Conservation (phyloP, 2,113 vertebrate genomes). For the Plectropomus leopardus region DNA sequence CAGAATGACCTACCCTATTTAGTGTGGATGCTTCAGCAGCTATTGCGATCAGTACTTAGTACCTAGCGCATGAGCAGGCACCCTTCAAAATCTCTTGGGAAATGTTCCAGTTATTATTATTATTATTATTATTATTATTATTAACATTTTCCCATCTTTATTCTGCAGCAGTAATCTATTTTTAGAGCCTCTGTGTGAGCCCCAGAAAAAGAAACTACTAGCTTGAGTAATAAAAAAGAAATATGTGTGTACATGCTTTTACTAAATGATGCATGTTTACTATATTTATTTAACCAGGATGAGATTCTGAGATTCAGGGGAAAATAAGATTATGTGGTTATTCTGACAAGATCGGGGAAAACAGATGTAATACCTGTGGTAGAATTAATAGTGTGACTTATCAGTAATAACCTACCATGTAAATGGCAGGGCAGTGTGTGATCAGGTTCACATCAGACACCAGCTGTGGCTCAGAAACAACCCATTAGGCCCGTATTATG, state of each 20-base stretch:
- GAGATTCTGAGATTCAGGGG: not conserved
- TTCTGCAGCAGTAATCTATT: slow-evolving; percentile 26
- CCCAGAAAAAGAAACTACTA: slow-evolving; percentile 4
- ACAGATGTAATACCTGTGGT: not conserved
- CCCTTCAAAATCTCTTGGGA: no score
- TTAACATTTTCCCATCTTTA: no score
- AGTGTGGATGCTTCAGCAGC: no score
- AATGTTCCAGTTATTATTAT: no score
- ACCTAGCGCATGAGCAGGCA: no score
- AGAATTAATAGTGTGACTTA: not conserved
- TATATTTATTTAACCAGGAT: slow-evolving; percentile 2
- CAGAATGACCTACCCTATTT: no score
- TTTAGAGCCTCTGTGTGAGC: slow-evolving; percentile 13
- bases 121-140: no score
- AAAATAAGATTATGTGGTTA: not conserved
- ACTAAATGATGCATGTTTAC: not conserved
- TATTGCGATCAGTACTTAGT: no score
- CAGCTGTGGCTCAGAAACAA: slow-evolving; percentile 45
- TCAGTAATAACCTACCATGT: not conserved
- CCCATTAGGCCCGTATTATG: slow-evolving; percentile 27
- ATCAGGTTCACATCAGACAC: slow-evolving; percentile 29
- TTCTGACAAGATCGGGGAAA: not conserved
- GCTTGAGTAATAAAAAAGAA: not conserved
- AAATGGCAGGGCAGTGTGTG: not conserved
- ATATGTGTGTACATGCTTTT: not conserved